Evolutionary conservation across 2,113 vertebrate species (phyloP), one percentile per base, ranked within the genome.

Genomic region (Myiagra hebetior): DNA sequence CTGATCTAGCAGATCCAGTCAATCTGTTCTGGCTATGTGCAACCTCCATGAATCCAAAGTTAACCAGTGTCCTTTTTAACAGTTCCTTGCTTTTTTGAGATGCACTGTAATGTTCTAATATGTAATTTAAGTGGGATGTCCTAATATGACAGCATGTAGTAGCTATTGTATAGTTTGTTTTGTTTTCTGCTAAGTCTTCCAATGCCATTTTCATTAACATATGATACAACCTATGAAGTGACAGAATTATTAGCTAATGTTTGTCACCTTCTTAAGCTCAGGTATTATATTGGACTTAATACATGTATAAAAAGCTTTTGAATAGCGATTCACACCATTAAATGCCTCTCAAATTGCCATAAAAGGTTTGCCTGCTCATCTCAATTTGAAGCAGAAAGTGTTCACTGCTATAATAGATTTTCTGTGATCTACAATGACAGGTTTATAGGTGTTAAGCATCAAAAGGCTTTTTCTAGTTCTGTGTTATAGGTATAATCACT

Each of bases 351-450:
- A 89, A 80, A 62, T 91, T 93, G 57, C 57, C 83, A 62, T 96
- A 88, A 95, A 97, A 95, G 65, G 23, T 76, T 94, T 97, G 26
- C 26, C 62, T 88, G 37, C 63, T 35, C 44, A 89, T 91, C 52
- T 94, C 89, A 87, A 86, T 84, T 79, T 92, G 90, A 95, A 97
- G 87, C 87, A 89, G 83, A 88, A 92, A 55, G 26, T 86, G 60
- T 82, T 90, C 50, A 74, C 55, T 83, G 69, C 19, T 70, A 39
- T 95, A 69, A 93, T 82, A 94, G 39, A 85, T 93, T 46, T 91
- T 91, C 47, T 62, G 19, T 85, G 49, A 93, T 76, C 90, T 65
- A 91, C 63, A 94, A 55, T 69, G 93, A 91, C 64, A 94, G 69
- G 87, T 97, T 95, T 87, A 93, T 95, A 80, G 73, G 41, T 87